Evolutionary conservation across 64 coral and sea anemone genomes (phyloP).

Genomic region (Pocillopora verrucosa): DNA sequence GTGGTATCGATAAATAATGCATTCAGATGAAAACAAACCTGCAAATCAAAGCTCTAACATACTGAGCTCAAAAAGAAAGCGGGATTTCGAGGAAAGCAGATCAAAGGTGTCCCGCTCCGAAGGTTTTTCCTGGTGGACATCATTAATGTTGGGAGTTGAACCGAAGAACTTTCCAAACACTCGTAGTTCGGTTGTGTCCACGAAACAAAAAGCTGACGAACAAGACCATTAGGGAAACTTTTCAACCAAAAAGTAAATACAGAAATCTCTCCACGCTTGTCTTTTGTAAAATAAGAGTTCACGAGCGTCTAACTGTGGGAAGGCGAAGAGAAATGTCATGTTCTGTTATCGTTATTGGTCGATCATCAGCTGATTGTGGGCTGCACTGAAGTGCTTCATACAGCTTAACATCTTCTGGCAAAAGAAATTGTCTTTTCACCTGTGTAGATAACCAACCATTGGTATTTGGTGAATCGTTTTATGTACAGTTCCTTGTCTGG

Average conservation of each 20-base stretch:
- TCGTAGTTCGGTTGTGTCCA: neutral
- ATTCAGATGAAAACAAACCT: conserved; percentile 20
- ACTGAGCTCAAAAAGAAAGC: conserved; percentile 69
- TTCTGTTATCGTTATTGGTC: too few species aligned
- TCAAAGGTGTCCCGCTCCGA: conserved; percentile 66
- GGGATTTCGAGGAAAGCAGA: neutral
- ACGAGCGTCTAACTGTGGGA: too few species aligned
- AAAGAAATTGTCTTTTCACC: too few species aligned
- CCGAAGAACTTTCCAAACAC: neutral
- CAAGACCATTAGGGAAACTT: neutral
- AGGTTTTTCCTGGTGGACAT: conserved; percentile 93
- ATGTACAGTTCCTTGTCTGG: too few species aligned
- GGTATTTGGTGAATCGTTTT: too few species aligned
- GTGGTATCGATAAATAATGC: conserved; percentile 49
- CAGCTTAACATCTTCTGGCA: too few species aligned
- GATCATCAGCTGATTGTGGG: too few species aligned
- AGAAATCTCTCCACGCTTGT: neutral
- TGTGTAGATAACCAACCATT: too few species aligned
- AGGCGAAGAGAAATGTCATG: too few species aligned
- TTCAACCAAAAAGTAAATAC: neutral
- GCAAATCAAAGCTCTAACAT: neutral
- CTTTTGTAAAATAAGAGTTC: too few species aligned
- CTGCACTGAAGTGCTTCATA: too few species aligned
- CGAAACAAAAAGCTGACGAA: neutral
- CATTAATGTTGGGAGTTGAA: conserved; percentile 65